Base-by-base conservation (phyloP, 2,888 invertebrate genomes). In the Agriopis aurantiaria region DNA sequence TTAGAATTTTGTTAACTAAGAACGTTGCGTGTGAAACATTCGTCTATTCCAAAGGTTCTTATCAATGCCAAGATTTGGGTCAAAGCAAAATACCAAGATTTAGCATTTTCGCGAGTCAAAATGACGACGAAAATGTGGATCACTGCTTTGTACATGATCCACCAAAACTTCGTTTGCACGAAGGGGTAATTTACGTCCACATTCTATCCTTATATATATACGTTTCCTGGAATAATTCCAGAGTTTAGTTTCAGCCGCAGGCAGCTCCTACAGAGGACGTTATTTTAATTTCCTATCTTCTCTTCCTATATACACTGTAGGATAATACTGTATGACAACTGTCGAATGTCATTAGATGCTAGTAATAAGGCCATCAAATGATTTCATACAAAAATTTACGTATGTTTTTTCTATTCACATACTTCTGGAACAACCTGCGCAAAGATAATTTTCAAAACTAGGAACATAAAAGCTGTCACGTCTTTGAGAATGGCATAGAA, bases 401-500 rank as follows among this genome's bases (percentile, higher is more conserved):
- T 33, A 33, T 23, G 3, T 6, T 12, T 43, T 43, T 43, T 9
- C 8, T 43, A 43, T 43, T 0, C 6, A 9, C 43, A 43, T 10
- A 43, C 6, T 43, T 2, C 8, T 43, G 8, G 0, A 33, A 33
- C 5, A 5, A 33, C 33, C 33, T 12, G 14, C 33, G 12, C 11
- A 40, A n/a, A 7, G 40, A 40, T 40, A 55, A 8, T 43, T 43
- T 40, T 12, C 33, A 33, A 8, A 6, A 14, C 11, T 57, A 57
- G 17, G 17, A 69, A 48, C 33, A 57, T 43, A 53, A 58, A 64
- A 61, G 48, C 65, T 69, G 64, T 55, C 46, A 65, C 65, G 48
- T 65, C 14, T 51, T 33, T 9, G 40, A 58, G 75, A 74, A 81
- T 80, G 80, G 80, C 82, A 83, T 77, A 82, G 81, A 83, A 85